Evolutionary conservation across 2,113 vertebrate genomes (phyloP).

Genomic region (Osmerus mordax): DNA sequence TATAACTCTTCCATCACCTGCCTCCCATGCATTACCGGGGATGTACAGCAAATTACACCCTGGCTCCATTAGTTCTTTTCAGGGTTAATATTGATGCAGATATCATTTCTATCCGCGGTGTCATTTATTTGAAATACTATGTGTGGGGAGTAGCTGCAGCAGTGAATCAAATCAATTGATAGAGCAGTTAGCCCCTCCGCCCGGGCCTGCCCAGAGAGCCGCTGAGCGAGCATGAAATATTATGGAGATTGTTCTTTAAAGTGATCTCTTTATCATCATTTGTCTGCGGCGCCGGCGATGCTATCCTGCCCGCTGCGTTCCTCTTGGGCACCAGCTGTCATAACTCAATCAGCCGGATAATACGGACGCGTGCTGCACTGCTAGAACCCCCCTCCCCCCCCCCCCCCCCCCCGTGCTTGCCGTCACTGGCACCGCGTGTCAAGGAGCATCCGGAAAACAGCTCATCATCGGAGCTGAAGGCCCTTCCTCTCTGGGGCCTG

Average conservation of each 20-base stretch:
- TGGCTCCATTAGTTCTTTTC: slow-evolving; percentile 95
- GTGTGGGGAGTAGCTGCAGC: slow-evolving; percentile 87
- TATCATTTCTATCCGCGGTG: slow-evolving; percentile 98
- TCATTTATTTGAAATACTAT: slow-evolving; percentile 99
- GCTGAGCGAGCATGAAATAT: slow-evolving; percentile 97
- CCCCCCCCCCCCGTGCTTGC: slow-evolving; percentile 62
- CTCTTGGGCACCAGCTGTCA: slow-evolving; percentile 92
- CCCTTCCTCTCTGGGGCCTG: slow-evolving; percentile 76
- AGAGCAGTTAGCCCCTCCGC: slow-evolving; percentile 93
- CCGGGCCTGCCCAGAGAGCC: slow-evolving; percentile 78
- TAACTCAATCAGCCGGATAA: slow-evolving; percentile 99
- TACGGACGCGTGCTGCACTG: slow-evolving; percentile 63
- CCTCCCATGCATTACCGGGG: slow-evolving; percentile 78
- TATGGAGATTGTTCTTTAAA: slow-evolving; percentile 99
- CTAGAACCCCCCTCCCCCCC: slow-evolving; percentile 49
- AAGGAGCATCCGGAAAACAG: slow-evolving; percentile 79
- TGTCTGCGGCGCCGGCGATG: slow-evolving; percentile 85
- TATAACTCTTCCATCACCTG: slow-evolving; percentile 72
- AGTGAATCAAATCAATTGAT: slow-evolving; percentile 99
- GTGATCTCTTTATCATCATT: slow-evolving; percentile 99
- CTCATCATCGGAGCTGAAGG: slow-evolving; percentile 84
- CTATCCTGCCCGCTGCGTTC: slow-evolving; percentile 75
- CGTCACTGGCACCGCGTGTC: slow-evolving; percentile 76
- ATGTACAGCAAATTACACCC: slow-evolving; percentile 89
- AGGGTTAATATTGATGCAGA: slow-evolving; percentile 99